These are phyloP conservation scores for Pyrgus malvae DNA, from an alignment of 2,888 invertebrate species.

Conservation along the genomic window DNA sequence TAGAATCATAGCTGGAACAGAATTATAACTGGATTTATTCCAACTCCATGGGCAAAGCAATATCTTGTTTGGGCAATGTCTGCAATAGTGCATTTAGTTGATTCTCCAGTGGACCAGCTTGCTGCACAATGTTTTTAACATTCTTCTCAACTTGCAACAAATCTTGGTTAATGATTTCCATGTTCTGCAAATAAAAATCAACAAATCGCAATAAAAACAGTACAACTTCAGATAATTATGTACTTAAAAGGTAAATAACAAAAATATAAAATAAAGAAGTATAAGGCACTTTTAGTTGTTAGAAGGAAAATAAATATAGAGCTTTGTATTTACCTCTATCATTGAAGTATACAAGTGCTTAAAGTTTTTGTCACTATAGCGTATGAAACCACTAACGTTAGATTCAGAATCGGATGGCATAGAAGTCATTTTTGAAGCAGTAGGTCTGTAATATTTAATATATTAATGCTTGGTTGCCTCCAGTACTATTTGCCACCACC, in stretches of 20 bases:
- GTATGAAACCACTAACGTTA: slow-evolving; percentile 70
- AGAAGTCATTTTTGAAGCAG: slow-evolving; percentile 54
- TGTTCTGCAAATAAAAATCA: slow-evolving; percentile 50
- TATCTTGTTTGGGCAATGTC: slow-evolving; percentile 56
- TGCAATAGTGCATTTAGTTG: slow-evolving; percentile 59
- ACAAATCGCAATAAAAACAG: neutral
- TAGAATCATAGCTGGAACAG: too few species aligned
- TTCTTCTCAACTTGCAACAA: slow-evolving; percentile 66
- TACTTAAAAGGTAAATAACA: too few species aligned
- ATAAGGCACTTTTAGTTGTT: too few species aligned
- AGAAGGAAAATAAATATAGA: too few species aligned
- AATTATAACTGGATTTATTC: too few species aligned
- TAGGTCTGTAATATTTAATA: too few species aligned
- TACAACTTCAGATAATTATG: too few species aligned
- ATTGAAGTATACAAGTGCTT: slow-evolving; percentile 63
- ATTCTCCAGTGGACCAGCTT: slow-evolving; percentile 63
- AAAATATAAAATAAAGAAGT: neutral
- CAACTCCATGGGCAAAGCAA: slow-evolving; percentile 57
- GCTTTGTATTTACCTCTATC: slow-evolving; percentile 53
- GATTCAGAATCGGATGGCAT: slow-evolving; percentile 69
- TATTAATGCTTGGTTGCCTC: too few species aligned
- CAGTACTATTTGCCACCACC: too few species aligned
- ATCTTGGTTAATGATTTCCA: slow-evolving; percentile 70
- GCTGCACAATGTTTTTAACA: slow-evolving; percentile 53
- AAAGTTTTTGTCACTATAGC: slow-evolving; percentile 62